Conservation (phyloP, 2,797 vertebrate species). For the Champsocephalus esox region DNA sequence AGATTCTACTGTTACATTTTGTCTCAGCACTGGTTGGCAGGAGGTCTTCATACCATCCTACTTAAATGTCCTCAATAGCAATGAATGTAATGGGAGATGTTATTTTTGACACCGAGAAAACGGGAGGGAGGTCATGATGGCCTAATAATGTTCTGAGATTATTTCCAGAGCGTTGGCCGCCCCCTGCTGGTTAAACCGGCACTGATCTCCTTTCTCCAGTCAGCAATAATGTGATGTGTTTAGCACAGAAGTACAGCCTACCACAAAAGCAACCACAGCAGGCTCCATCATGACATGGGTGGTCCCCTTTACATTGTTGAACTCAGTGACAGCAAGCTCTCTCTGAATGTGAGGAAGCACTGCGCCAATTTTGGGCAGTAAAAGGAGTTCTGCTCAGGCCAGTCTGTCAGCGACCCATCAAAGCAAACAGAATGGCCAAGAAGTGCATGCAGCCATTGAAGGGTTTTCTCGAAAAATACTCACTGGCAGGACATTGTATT, state of each 20-base stretch:
- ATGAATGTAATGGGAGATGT: slow-evolving; percentile 81
- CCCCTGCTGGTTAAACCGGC: slow-evolving; percentile 70
- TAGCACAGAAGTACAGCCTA: slow-evolving; percentile 45
- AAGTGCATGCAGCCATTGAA: slow-evolving; percentile 53
- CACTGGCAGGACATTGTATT: slow-evolving; percentile 65
- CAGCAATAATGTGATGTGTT: slow-evolving; percentile 56
- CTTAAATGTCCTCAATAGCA: slow-evolving; percentile 77
- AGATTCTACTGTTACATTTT: slow-evolving; percentile 66
- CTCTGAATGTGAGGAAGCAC: slow-evolving; percentile 45
- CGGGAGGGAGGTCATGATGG: slow-evolving; percentile 62
- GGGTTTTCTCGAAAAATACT: slow-evolving; percentile 59
- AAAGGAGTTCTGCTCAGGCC: slow-evolving; percentile 63
- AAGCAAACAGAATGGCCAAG: slow-evolving; percentile 60
- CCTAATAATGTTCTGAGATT: slow-evolving; percentile 53
- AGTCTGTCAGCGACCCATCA: slow-evolving; percentile 73
- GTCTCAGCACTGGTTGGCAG: slow-evolving; percentile 63
- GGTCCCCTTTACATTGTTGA: slow-evolving; percentile 78
- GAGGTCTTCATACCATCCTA: slow-evolving; percentile 76
- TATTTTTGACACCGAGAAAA: slow-evolving; percentile 82
- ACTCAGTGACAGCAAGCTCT: slow-evolving; percentile 63
- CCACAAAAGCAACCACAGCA: slow-evolving; percentile 56
- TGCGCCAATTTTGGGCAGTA: slow-evolving; percentile 51
- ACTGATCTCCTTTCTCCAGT: slow-evolving; percentile 17
- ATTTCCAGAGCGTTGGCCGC: slow-evolving; percentile 67
- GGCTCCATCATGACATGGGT: slow-evolving; percentile 69